A percentile compares a stretch with the other conserved stretches of the same genome.
phyloP scores from a whole-genome alignment of 2,113 vertebrate species.

The Stegastes partitus region DNA sequence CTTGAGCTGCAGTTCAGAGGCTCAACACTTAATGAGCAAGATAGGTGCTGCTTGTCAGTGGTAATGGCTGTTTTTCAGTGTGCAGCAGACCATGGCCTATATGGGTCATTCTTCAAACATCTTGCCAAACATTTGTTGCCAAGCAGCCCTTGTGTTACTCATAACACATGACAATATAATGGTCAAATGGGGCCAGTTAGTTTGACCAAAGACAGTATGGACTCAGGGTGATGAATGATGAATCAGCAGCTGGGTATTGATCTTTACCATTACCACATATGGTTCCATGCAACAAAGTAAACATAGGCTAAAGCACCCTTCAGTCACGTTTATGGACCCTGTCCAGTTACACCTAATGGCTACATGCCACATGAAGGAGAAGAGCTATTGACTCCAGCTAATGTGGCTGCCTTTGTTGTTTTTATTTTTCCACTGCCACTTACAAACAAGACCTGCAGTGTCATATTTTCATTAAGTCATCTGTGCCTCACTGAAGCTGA shows the following conservation, averaged over 20 bases:
- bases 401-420: constrained; percentile 25
- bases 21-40: constrained; percentile 71
- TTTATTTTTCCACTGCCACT: constrained; percentile 31
- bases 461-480: constrained; percentile 22
- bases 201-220: constrained; percentile 64
- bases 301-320: constrained; percentile 69
- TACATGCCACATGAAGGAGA: constrained; percentile 49
- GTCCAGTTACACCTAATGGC: constrained; percentile 65
- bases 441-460: constrained; percentile 8
- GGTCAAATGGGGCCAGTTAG: constrained; percentile 79
- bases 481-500: not conserved
- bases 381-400: constrained; percentile 38
- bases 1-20: constrained; percentile 54
- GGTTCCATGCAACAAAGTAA: constrained; percentile 57
- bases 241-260: constrained; percentile 74
- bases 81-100: constrained; percentile 68
- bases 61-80: constrained; percentile 78
- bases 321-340: constrained; percentile 74
- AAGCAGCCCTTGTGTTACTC: constrained; percentile 67
- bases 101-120: constrained; percentile 77
- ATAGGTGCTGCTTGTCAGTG: constrained; percentile 76
- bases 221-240: constrained; percentile 70
- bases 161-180: constrained; percentile 78
- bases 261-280: constrained; percentile 66
- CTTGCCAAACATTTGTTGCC: constrained; percentile 77